Percentiles rank a stretch among this genome's conserved stretches.
Conservation (phyloP, 2,888 invertebrate genomes). For the Macaria notata region DNA sequence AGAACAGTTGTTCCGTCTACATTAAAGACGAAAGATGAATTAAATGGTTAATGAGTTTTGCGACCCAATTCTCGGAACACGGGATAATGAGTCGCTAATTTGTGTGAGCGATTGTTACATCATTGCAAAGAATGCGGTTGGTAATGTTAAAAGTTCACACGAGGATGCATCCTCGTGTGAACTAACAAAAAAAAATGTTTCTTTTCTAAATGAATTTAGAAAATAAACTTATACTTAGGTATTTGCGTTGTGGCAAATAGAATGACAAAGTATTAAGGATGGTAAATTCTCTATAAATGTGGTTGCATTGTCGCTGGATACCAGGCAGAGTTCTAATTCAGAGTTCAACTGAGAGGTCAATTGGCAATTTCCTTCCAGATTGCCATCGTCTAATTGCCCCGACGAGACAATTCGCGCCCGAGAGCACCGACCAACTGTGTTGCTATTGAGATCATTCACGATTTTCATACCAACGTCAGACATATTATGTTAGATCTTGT, state of each 20-base stretch:
- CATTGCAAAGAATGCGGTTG: conserved; percentile 4
- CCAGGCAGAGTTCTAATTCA: conserved; percentile 56
- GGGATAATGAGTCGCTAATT: conserved; percentile 9
- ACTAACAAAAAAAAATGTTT: no score
- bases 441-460: conserved; percentile 44
- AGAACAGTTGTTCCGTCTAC: conserved; percentile 12
- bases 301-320: conserved; percentile 12
- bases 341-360: conserved; percentile 74
- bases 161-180: no score
- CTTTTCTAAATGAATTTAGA: no score
- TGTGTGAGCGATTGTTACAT: conserved; percentile 3
- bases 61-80: conserved; percentile 12
- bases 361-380: conserved; percentile 78
- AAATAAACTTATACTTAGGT: no score
- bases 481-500: neutral
- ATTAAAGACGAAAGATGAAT: conserved; percentile 12
- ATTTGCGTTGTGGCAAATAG: no score
- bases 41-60: conserved; percentile 19
- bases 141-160: neutral
- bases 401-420: conserved; percentile 38
- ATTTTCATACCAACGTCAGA: conserved; percentile 29
- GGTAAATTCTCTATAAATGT: neutral
- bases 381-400: conserved; percentile 69
- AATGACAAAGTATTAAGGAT: neutral
- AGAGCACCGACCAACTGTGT: conserved; percentile 34